Evolutionary conservation across 2,888 invertebrate genomes (phyloP), one percentile per base, ranked within the genome.

Genomic region (Cremastinae sp.): DNA sequence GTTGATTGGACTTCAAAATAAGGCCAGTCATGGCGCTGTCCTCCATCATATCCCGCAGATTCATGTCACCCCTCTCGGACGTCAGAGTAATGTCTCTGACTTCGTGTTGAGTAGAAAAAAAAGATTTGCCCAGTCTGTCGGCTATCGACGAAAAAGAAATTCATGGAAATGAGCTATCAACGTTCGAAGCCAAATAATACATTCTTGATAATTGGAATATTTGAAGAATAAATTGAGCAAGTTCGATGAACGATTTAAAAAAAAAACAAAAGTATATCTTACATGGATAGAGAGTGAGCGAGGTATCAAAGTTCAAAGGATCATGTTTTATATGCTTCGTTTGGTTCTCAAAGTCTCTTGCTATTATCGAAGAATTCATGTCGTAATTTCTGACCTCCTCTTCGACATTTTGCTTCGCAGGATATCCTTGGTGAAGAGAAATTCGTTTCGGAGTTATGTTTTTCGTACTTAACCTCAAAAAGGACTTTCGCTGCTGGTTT

Each of bases 11-110:
- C 74, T 88, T 89, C 16, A 89, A 73, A 51, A 89, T 84, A n/a
- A 85, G 79, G 0, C 87, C 88, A 0, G 89, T 88, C 0, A 84
- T 83, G 1, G 84, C 74, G 43, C 87, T 86, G 18, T 89, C 88
- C 8, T 89, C 87, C 88, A 89, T 89, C 83, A 88, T 85, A 66
- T 88, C 87, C 12, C 85, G 80, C 1, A 88, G 77, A 0, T 83
- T 85, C 56, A 86, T 71, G 20, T 88, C 84, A 51, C 74, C 85
- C 22, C 75, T 84, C 16, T 86, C 86, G 0, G 84, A 78, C 8
- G 75, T 72, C 36, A 78, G 58, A 79, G 84, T 86, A 14, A 85
- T 83, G 56, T 87, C 84, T 18, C 81, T 64, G 3, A 86, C 61
- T 45, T 86, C 87, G 34, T 86, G 84, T 0, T 86, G 83, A 14